Percentiles rank a stretch among this genome's conserved stretches.
Evolutionary conservation across 2,113 vertebrate genomes (phyloP).

Genomic region (Takifugu flavidus): DNA sequence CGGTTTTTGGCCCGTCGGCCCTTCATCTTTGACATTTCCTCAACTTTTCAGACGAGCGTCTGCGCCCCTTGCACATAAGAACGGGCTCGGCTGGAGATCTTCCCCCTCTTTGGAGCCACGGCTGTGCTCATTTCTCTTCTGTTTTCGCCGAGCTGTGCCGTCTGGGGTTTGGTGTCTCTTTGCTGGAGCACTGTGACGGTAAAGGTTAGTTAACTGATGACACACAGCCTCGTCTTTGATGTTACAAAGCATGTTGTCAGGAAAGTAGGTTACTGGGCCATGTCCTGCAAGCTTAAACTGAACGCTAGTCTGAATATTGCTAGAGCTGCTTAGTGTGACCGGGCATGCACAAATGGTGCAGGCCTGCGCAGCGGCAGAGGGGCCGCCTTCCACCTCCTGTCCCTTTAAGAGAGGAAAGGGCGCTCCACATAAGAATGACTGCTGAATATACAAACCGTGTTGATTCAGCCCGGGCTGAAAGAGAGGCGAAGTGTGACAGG

Average conservation of each 20-base stretch:
- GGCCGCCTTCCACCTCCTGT: constrained; percentile 29
- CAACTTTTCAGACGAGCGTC: not conserved
- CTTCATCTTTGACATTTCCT: not conserved
- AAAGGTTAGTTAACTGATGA: constrained; percentile 83
- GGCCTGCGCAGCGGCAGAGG: constrained; percentile 19
- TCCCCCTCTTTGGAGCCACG: constrained; percentile 2
- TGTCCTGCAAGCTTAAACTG: constrained; percentile 87
- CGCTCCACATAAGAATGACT: constrained; percentile 50
- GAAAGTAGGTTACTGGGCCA: constrained; percentile 96
- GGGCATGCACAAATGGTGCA: constrained; percentile 80
- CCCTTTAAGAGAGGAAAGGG: constrained; percentile 67
- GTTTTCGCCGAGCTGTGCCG: constrained; percentile 25
- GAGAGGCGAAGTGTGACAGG: constrained; percentile 35
- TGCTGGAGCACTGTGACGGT: constrained; percentile 43
- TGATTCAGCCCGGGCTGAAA: constrained; percentile 48
- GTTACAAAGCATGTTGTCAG: constrained; percentile 77
- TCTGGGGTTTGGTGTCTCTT: constrained; percentile 22
- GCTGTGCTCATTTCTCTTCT: constrained; percentile 11
- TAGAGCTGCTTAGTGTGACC: constrained; percentile 82
- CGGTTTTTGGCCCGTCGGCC: too few relatives aligned
- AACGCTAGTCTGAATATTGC: constrained; percentile 78
- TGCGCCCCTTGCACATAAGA: not conserved
- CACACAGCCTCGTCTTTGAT: constrained; percentile 74
- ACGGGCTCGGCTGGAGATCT: not conserved
- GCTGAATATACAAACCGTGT: constrained; percentile 56